Conservation (phyloP, 2,113 vertebrate species). For the Plecturocebus donacophilus region DNA sequence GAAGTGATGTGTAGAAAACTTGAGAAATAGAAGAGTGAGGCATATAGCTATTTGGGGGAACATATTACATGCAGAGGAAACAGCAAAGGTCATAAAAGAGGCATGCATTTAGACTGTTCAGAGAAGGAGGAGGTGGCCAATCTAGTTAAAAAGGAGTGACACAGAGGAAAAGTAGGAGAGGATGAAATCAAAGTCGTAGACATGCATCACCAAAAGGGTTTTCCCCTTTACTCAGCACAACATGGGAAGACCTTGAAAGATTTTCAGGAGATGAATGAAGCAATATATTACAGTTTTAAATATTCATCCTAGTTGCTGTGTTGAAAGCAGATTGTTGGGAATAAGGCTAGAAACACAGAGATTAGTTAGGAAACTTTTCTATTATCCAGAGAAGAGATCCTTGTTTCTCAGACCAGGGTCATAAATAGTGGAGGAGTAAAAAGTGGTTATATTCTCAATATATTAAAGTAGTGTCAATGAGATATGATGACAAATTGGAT, state of each 20-base stretch:
- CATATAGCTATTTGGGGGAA: background rate
- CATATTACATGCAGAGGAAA: background rate
- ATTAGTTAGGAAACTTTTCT: background rate
- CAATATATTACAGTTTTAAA: background rate
- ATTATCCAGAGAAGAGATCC: background rate
- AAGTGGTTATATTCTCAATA: background rate
- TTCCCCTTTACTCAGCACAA: background rate
- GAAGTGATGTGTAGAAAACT: background rate
- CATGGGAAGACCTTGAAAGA: background rate
- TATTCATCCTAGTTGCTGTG: background rate
- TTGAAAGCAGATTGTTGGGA: background rate
- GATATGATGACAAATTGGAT: background rate
- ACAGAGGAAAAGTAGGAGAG: background rate
- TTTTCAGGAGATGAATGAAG: background rate
- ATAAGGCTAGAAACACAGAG: background rate
- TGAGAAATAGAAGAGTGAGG: background rate
- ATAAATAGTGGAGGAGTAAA: background rate
- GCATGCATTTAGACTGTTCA: too few species aligned
- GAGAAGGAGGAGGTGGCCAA: background rate
- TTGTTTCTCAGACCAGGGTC: background rate
- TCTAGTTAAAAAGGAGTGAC: background rate
- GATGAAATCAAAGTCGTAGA: background rate
- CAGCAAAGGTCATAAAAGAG: accelerated
- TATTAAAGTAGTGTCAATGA: background rate
- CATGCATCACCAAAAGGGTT: background rate